Percentiles rank a stretch among this genome's conserved stretches.
phyloP scores from a whole-genome alignment of 2,888 invertebrate species.

The Chaetogeoica ovagalla region DNA sequence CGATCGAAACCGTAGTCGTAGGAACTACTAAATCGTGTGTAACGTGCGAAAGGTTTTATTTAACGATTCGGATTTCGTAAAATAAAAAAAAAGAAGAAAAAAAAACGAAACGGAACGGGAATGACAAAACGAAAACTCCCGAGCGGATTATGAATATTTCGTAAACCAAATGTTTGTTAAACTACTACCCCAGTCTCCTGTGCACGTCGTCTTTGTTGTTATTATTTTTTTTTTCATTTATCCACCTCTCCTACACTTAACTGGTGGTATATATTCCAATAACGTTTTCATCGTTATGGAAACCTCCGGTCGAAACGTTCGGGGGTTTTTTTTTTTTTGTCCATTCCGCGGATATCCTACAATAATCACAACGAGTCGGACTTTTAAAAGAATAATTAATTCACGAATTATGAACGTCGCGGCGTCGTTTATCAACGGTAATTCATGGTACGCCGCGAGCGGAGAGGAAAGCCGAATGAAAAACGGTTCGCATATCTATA shows the following conservation, averaged over 20 bases:
- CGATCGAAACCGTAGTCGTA: background rate
- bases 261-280: conserved; percentile 40
- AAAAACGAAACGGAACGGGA: background rate
- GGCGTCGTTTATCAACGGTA: conserved; percentile 43
- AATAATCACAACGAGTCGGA: conserved; percentile 37
- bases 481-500: conserved; percentile 40
- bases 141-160: conserved; percentile 4
- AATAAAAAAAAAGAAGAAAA: too few species aligned
- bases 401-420: conserved; percentile 38
- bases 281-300: conserved; percentile 32
- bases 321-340: conserved; percentile 26
- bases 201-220: background rate
- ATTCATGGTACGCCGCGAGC: conserved; percentile 20
- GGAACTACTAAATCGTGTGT: background rate
- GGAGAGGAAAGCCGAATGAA: conserved; percentile 11
- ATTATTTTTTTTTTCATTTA: conserved; percentile 8
- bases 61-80: conserved; percentile 9
- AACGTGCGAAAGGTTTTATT: conserved; percentile 10
- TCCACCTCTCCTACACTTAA: conserved; percentile 11
- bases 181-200: background rate
- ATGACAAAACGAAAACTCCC: too few species aligned
- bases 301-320: conserved; percentile 37
- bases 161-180: conserved; percentile 37
- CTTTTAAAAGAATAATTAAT: conserved; percentile 49
- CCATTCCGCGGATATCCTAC: conserved; percentile 51